phyloP scores from a whole-genome alignment of 2,888 invertebrate species.

The Molorchus minor region DNA sequence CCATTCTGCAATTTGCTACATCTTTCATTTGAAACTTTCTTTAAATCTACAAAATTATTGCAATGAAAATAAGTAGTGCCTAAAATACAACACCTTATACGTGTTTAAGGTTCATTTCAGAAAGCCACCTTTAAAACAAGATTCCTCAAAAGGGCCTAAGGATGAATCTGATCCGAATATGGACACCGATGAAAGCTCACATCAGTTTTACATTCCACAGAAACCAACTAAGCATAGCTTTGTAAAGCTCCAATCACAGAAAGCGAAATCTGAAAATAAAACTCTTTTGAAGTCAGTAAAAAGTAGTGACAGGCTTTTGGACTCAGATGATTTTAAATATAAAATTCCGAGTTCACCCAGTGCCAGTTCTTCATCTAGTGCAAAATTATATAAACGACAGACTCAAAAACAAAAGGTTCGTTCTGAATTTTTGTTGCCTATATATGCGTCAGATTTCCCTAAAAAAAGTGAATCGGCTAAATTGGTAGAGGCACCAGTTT shows the following conservation, averaged over 20 bases:
- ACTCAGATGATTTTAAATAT: conserved; percentile 56
- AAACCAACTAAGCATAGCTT: conserved; percentile 39
- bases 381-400: conserved; percentile 57
- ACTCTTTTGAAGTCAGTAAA: conserved; percentile 25
- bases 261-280: conserved; percentile 31
- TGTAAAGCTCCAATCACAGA: conserved; percentile 31
- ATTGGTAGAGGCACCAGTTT: conserved; percentile 80
- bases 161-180: conserved; percentile 33
- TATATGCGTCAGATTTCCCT: conserved; percentile 63
- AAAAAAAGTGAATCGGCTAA: conserved; percentile 63
- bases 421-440: conserved; percentile 52
- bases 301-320: conserved; percentile 29
- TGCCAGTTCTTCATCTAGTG: conserved; percentile 61
- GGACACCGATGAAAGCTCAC: conserved; percentile 34
- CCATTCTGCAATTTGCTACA: too few species aligned
- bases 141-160: conserved; percentile 38
- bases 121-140: conserved; percentile 46
- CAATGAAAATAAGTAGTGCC: too few species aligned
- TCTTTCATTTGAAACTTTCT: too few species aligned
- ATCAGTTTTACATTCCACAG: conserved; percentile 47
- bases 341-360: conserved; percentile 62
- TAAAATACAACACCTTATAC: too few species aligned
- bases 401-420: conserved; percentile 50
- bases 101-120: too few species aligned
- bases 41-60: too few species aligned